Conservation (phyloP, 1,140 invertebrate genomes). For the Orius laevigatus region DNA sequence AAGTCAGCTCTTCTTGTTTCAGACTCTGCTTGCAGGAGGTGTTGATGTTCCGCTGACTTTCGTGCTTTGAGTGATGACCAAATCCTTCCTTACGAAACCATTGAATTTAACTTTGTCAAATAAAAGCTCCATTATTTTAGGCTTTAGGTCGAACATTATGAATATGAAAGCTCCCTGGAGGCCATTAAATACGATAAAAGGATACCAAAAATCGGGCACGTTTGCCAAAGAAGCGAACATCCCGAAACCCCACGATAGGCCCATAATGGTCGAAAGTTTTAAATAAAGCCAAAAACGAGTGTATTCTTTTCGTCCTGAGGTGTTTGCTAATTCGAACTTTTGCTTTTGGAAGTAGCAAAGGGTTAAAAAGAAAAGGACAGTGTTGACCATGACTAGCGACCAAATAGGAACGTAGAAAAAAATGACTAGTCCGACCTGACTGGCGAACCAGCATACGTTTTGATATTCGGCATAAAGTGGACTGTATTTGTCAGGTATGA, state of each 20-base stretch:
- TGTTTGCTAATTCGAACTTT: constrained; percentile 13
- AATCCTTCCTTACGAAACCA: constrained; percentile 19
- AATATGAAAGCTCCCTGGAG: constrained; percentile 34
- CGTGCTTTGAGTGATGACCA: neutral
- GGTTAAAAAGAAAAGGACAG: constrained; percentile 28
- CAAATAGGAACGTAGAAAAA: constrained; percentile 30
- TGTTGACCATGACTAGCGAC: constrained; percentile 26
- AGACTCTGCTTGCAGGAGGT: neutral
- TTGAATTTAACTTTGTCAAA: too few relatives aligned
- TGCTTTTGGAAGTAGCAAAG: constrained; percentile 22
- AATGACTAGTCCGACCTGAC: constrained; percentile 22
- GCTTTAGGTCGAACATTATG: constrained; percentile 30
- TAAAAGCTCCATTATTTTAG: too few relatives aligned
- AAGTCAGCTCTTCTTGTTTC: neutral
- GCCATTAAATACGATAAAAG: constrained; percentile 31
- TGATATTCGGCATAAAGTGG: constrained; percentile 23
- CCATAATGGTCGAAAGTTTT: constrained; percentile 33
- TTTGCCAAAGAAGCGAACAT: constrained; percentile 26
- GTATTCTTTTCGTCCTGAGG: constrained; percentile 19
- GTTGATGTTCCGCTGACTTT: neutral
- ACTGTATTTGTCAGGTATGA: constrained; percentile 14
- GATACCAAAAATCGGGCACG: constrained; percentile 24
- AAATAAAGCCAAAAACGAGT: constrained; percentile 30
- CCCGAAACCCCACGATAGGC: constrained; percentile 32
- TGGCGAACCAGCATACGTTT: constrained; percentile 26